Conservation (phyloP, 2,113 vertebrate genomes). For the Chitala chitala region DNA sequence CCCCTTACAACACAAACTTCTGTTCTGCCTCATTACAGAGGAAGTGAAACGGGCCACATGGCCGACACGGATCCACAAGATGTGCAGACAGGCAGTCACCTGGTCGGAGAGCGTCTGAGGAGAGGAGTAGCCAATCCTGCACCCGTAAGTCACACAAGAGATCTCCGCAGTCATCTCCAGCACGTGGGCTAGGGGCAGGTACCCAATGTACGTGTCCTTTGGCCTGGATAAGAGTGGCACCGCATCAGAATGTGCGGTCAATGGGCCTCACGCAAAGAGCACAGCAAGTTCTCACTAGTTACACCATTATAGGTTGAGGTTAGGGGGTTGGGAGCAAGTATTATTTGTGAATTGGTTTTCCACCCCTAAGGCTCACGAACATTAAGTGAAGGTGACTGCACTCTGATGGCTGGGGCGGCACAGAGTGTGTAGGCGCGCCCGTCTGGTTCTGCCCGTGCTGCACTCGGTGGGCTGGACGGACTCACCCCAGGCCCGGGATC, state of each 20-base stretch:
- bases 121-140: conserved; percentile 92
- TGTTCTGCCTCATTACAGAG: too few species aligned
- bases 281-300: too few species aligned
- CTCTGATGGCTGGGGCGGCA: neutral
- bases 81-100: conserved; percentile 59
- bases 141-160: conserved; percentile 87
- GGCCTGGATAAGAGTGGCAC: conserved; percentile 55
- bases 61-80: neutral
- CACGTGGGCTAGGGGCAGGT: conserved; percentile 92
- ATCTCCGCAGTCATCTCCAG: conserved; percentile 94
- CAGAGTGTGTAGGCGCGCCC: neutral
- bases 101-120: conserved; percentile 91
- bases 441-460: neutral
- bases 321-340: too few species aligned
- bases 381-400: neutral
- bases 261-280: too few species aligned
- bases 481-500: conserved; percentile 88
- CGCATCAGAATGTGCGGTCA: neutral
- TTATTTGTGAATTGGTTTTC: neutral
- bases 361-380: neutral
- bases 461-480: neutral
- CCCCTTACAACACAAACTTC: too few species aligned
- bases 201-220: conserved; percentile 87
- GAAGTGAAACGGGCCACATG: neutral
- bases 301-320: too few species aligned